phyloP scores from a whole-genome alignment of 1,140 invertebrate species.

The Eumeta japonica region DNA sequence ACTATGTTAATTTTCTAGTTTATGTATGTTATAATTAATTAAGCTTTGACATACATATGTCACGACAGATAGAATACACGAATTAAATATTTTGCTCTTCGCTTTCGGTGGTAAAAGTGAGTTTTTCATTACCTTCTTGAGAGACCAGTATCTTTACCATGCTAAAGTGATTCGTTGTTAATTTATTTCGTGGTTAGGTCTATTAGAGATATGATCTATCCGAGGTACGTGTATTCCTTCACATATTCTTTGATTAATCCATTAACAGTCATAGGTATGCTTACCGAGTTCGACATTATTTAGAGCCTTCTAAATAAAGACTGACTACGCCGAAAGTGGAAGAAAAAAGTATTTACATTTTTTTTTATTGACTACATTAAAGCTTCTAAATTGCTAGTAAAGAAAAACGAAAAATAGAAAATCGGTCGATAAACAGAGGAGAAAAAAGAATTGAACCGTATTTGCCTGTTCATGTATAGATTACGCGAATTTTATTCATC shows the following conservation, averaged over 20 bases:
- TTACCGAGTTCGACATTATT: no score
- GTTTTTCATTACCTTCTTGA: constrained; percentile 14
- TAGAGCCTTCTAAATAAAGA: no score
- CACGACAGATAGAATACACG: constrained; percentile 13
- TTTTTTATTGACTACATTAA: no score
- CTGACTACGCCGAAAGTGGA: no score
- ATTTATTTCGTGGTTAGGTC: constrained; percentile 15
- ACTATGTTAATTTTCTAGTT: constrained; percentile 9
- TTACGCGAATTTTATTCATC: no score
- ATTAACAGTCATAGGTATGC: constrained; percentile 8
- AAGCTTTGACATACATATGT: constrained; percentile 10
- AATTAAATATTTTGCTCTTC: no score
- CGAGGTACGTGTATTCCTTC: constrained; percentile 13
- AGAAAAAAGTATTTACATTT: no score
- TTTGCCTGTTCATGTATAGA: no score
- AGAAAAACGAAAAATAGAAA: no score
- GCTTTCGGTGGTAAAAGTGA: constrained; percentile 5
- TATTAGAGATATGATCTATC: constrained; percentile 13
- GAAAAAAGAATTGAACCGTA: no score
- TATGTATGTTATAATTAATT: constrained; percentile 10
- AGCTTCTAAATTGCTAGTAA: no score
- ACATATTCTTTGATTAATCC: constrained; percentile 11
- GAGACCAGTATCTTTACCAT: constrained; percentile 12
- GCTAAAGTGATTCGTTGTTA: constrained; percentile 10
- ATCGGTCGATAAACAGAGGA: no score